These are phyloP conservation scores for Heterochromis multidens DNA, from an alignment of 2,113 vertebrate genomes.

Conservation along the genomic window DNA sequence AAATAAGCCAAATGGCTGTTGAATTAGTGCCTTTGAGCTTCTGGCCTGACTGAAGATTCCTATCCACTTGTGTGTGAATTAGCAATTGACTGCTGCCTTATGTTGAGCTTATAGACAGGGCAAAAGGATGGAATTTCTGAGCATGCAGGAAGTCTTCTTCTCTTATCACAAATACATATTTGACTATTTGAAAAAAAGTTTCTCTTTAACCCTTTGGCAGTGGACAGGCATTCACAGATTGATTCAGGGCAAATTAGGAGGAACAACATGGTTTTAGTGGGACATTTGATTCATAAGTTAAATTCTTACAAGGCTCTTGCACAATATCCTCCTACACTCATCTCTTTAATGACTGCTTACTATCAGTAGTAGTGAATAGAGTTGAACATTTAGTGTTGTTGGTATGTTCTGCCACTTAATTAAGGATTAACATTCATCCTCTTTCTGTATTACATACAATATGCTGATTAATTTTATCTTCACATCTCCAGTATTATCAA, in stretches of 20 bases:
- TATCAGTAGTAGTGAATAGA: slow-evolving; percentile 19
- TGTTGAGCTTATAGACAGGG: slow-evolving; percentile 56
- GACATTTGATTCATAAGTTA: slow-evolving; percentile 49
- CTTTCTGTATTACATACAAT: background rate
- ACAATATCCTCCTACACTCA: slow-evolving; percentile 49
- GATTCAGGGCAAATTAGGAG: slow-evolving; percentile 26
- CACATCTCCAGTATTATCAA: background rate
- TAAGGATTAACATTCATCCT: background rate
- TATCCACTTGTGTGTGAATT: slow-evolving; percentile 72
- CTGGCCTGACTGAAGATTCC: slow-evolving; percentile 59
- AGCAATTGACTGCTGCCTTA: slow-evolving; percentile 68
- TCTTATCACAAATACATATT: slow-evolving; percentile 38
- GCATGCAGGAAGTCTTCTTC: slow-evolving; percentile 12
- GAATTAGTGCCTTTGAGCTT: slow-evolving; percentile 74
- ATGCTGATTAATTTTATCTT: background rate
- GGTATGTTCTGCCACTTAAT: background rate
- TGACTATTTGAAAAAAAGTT: background rate
- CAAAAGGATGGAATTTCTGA: slow-evolving; percentile 52
- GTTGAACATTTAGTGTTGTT: slow-evolving; percentile 8
- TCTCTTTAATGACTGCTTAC: slow-evolving; percentile 35
- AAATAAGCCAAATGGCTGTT: slow-evolving; percentile 67
- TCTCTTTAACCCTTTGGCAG: slow-evolving; percentile 2
- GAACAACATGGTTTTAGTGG: slow-evolving; percentile 41
- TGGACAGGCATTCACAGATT: background rate
- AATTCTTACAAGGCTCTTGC: slow-evolving; percentile 24